Evolutionary conservation across 2,797 vertebrate species (phyloP), one percentile per base, ranked within the genome.

Genomic region (Phyllotis vaccarum): DNA sequence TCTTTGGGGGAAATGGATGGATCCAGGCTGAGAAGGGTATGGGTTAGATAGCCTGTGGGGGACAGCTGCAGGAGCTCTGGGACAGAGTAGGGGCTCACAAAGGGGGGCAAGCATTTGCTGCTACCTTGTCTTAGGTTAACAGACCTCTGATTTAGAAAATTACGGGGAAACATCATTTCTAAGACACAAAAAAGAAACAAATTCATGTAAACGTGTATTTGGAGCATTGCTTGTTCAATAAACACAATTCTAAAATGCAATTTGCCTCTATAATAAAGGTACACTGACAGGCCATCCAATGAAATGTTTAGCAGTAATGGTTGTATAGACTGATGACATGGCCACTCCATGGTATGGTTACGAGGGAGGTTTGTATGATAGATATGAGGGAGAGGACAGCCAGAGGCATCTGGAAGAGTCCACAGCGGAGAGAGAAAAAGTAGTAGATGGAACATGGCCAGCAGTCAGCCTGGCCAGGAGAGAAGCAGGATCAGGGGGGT

Each of bases 121-220:
- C 56, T 49, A 3, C 52, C 34, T 2, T 75, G 31, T 85, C 68
- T 83, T 64, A 64, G 62, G 31, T 76, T 86, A 72, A 58, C 49
- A 87, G 89, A 34, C 40, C 52, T 60, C 64, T 75, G 56, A n/a
- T 52, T 89, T 74, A 91, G 64, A 64, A 94, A 95, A 87, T 75
- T 40, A 31, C 0, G 10, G 79, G 27, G 89, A 93, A 93, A 64
- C 24, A 40, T 74, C 29, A 40, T 95, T 78, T 79, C 85, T 79
- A 46, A 75, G 60, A 79, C 14, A 0, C n/a, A 81, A 52, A 70
- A 76, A 87, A 89, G 52, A 87, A 96, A 76, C 22, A 85, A 58
- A 11, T 37, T 80, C 82, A 64, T 14, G 37, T 43, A 74, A n/a
- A 34, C 64, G 43, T 6, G 34, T 58, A 86, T 86, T 31, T 4